phyloP scores from a whole-genome alignment of 2,113 vertebrate genomes.

The Ranitomeya imitator region DNA sequence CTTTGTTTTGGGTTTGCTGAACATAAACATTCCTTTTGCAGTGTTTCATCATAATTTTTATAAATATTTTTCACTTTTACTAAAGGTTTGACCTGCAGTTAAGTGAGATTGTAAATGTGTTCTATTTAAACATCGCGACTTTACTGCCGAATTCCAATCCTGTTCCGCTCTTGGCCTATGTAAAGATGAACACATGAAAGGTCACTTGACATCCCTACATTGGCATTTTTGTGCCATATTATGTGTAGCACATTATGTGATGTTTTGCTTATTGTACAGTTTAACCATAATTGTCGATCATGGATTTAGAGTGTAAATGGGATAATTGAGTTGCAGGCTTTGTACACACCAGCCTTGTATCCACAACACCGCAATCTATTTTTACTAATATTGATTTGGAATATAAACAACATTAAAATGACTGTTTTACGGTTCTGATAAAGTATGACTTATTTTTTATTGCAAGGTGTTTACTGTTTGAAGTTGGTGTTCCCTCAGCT shows the following conservation, averaged over 20 bases:
- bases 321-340: background rate
- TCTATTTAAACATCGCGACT: slow-evolving; percentile 8
- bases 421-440: background rate
- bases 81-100: slow-evolving; percentile 5
- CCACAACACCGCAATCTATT: background rate
- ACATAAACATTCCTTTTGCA: background rate
- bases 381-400: background rate
- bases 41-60: background rate
- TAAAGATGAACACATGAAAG: background rate
- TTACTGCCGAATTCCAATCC: background rate
- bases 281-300: too few relatives aligned
- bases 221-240: background rate
- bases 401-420: background rate
- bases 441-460: background rate
- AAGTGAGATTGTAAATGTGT: background rate
- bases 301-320: background rate
- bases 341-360: background rate
- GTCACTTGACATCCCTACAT: background rate
- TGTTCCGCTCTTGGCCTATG: background rate
- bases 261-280: too few relatives aligned
- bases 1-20: background rate
- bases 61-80: background rate
- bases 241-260: too few relatives aligned
- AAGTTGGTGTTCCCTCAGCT: too few relatives aligned
- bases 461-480: background rate